Conservation (phyloP, 2,888 invertebrate species). For the Trichogramma evanescens region DNA sequence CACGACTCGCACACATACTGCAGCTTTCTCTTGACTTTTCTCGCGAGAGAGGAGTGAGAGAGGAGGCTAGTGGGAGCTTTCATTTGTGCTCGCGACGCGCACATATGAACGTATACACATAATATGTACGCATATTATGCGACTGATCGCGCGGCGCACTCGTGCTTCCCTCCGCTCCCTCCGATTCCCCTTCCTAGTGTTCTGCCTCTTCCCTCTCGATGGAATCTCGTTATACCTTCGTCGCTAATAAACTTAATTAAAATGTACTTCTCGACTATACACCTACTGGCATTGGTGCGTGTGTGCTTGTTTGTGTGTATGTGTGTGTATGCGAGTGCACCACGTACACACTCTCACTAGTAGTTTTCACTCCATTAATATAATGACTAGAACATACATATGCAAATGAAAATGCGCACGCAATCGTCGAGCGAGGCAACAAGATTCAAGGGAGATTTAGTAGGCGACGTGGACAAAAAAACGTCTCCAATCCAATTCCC, state of each 20-base stretch:
- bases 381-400: slow-evolving; percentile 9
- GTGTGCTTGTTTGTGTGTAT: too few species aligned
- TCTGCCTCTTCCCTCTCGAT: slow-evolving; percentile 20
- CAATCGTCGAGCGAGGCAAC: background rate
- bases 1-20: too few species aligned
- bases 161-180: slow-evolving; percentile 3
- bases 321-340: too few species aligned
- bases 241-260: slow-evolving; percentile 33
- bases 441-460: background rate
- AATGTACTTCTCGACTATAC: slow-evolving; percentile 27
- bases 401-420: background rate
- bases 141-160: slow-evolving; percentile 6
- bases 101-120: too few species aligned
- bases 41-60: too few species aligned
- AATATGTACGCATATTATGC: background rate
- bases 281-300: background rate
- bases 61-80: too few species aligned
- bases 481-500: too few species aligned
- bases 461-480: too few species aligned
- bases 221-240: slow-evolving; percentile 30
- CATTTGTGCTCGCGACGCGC: too few species aligned
- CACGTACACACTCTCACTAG: background rate
- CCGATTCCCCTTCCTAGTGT: background rate
- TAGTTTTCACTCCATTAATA: slow-evolving; percentile 20
- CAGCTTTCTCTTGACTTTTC: too few species aligned